Percentiles rank a stretch among this genome's conserved stretches.
These are phyloP conservation scores for Conistra vaccinii DNA, from an alignment of 2,888 invertebrate genomes.

Conservation along the genomic window DNA sequence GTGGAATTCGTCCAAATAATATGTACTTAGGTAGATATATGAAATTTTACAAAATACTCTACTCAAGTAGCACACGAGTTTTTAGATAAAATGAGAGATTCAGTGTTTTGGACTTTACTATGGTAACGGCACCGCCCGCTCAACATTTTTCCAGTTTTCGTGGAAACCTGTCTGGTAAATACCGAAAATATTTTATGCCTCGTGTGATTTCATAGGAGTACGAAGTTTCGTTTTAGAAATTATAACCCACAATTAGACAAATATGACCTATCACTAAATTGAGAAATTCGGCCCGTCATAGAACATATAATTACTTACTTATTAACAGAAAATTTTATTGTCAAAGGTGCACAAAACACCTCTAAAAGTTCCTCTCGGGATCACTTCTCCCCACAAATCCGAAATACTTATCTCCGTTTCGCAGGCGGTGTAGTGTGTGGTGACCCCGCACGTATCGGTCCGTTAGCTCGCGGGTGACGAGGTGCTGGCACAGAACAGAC, in stretches of 20 bases:
- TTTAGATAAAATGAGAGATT: not conserved
- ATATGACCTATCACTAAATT: not conserved
- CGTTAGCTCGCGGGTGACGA: not conserved
- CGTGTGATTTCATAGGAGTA: not conserved
- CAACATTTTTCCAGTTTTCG: not conserved
- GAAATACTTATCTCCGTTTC: not conserved
- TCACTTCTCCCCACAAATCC: not conserved
- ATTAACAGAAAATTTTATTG: not conserved
- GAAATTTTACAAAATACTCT: not conserved
- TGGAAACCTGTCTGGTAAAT: not conserved
- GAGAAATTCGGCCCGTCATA: not conserved
- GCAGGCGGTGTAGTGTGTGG: not conserved
- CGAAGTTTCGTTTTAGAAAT: not conserved
- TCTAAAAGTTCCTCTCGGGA: not conserved
- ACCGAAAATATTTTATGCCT: not conserved
- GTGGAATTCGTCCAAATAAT: constrained; percentile 5
- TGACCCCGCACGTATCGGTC: not conserved
- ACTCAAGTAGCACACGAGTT: not conserved
- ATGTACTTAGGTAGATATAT: not conserved
- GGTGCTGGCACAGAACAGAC: not conserved
- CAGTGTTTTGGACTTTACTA: not conserved
- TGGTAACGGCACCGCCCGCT: not conserved
- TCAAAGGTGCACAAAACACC: not conserved
- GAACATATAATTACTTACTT: not conserved
- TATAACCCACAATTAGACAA: not conserved